A percentile compares a stretch with the other conserved stretches of the same genome.
These are phyloP conservation scores for Eupeodes latifasciatus DNA, from an alignment of 2,888 invertebrate species.

Conservation along the genomic window DNA sequence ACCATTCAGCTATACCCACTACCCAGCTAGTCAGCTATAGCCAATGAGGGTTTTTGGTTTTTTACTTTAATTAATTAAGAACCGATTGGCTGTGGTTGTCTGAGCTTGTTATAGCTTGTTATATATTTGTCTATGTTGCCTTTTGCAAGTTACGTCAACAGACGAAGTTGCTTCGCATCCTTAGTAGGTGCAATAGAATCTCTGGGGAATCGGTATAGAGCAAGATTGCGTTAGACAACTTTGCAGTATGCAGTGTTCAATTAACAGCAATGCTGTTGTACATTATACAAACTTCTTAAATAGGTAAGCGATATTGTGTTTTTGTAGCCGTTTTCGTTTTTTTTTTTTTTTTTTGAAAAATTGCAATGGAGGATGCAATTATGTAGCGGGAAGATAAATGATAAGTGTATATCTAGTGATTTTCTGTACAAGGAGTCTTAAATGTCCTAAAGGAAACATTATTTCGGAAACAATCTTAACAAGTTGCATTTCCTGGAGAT, in stretches of 20 bases:
- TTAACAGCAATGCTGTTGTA: conserved; percentile 43
- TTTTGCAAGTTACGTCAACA: conserved; percentile 16
- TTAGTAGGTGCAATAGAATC: conserved; percentile 54
- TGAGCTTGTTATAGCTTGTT: conserved; percentile 21
- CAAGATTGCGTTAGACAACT: conserved; percentile 53
- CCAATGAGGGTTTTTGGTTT: conserved; percentile 32
- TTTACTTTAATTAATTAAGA: conserved; percentile 72
- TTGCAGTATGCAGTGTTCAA: conserved; percentile 52
- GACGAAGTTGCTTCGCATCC: conserved; percentile 32
- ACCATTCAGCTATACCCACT: not conserved
- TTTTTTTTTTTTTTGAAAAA: no score
- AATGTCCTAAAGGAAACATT: no score
- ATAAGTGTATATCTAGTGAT: no score
- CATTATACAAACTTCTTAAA: not conserved
- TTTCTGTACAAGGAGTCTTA: no score
- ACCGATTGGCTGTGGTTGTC: conserved; percentile 43
- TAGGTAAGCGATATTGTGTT: not conserved
- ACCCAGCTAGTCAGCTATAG: not conserved
- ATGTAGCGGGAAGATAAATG: no score
- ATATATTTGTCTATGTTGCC: not conserved
- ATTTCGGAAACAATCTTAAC: no score
- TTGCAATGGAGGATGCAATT: not conserved
- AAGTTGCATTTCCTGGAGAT: no score
- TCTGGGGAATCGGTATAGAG: conserved; percentile 57
- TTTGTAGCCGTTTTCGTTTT: not conserved